These are phyloP conservation scores for Bucorvus abyssinicus DNA, from an alignment of 2,797 vertebrate species.

Conservation along the genomic window DNA sequence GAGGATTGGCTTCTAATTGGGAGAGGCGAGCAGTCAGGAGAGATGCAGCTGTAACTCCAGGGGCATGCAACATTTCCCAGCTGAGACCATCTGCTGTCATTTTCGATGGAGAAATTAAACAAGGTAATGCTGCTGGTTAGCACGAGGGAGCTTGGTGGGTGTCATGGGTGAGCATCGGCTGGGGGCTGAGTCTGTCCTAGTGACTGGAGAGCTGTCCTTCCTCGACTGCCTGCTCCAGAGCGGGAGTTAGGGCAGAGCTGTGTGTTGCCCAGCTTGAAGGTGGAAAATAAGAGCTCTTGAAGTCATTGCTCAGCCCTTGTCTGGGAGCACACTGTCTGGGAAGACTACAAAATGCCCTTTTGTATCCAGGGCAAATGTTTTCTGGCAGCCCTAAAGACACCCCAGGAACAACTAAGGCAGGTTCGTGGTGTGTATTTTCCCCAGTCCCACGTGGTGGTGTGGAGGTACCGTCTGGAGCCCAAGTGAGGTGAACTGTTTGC, in stretches of 20 bases:
- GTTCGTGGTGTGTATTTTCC: background rate
- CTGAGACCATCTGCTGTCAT: constrained; percentile 29
- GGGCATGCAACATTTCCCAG: background rate
- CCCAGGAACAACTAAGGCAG: background rate
- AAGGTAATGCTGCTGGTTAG: background rate
- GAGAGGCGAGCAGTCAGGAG: background rate
- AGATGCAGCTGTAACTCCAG: background rate
- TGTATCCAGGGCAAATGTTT: background rate
- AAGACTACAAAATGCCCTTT: background rate
- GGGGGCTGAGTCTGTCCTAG: background rate
- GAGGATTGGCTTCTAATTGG: constrained; percentile 56
- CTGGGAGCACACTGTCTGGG: background rate
- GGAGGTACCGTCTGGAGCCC: background rate
- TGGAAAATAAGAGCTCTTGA: background rate
- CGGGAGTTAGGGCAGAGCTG: background rate
- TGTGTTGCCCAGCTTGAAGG: background rate
- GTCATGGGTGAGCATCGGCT: accelerated
- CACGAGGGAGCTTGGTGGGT: background rate
- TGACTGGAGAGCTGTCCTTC: background rate
- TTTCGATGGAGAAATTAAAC: background rate
- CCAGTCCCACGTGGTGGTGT: too few species aligned
- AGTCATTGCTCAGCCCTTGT: background rate
- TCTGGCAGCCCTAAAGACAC: background rate
- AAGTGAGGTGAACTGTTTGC: background rate
- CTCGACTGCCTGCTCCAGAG: background rate